Evolutionary conservation across 2,797 vertebrate genomes (phyloP).

Genomic region (Chanos chanos): DNA sequence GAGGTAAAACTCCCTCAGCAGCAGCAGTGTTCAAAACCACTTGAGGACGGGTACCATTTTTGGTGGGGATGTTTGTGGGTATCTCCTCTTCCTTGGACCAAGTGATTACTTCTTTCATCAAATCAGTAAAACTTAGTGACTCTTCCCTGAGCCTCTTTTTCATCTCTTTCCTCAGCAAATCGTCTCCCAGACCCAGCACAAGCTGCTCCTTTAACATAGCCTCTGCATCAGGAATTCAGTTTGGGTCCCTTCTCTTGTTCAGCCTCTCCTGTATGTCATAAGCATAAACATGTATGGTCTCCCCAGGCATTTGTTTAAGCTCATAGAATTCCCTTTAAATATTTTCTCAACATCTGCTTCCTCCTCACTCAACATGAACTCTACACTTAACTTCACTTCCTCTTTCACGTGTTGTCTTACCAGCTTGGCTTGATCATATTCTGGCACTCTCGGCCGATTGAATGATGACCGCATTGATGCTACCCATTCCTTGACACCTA

Average conservation of each 20-base stretch:
- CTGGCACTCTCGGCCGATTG: slow-evolving; percentile 12
- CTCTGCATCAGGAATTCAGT: slow-evolving; percentile 16
- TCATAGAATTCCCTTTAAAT: slow-evolving; percentile 29
- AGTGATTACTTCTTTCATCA: slow-evolving; percentile 26
- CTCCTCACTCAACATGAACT: slow-evolving; percentile 1
- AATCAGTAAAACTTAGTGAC: neutral
- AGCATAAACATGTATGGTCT: slow-evolving; percentile 11
- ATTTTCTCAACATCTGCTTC: too few relatives aligned
- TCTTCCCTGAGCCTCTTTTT: slow-evolving; percentile 6
- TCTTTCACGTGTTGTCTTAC: slow-evolving; percentile 13
- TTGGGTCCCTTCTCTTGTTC: neutral
- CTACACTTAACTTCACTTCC: slow-evolving; percentile 20
- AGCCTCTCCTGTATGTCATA: slow-evolving; percentile 26
- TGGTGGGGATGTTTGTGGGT: neutral
- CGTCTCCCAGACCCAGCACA: slow-evolving; percentile 13
- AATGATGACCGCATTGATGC: slow-evolving; percentile 12
- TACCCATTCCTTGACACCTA: slow-evolving; percentile 13
- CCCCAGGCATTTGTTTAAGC: slow-evolving; percentile 1
- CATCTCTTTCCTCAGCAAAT: slow-evolving; percentile 11
- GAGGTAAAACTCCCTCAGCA: neutral
- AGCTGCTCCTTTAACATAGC: slow-evolving; percentile 20
- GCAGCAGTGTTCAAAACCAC: neutral
- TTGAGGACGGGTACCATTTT: neutral
- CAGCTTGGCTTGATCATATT: neutral
- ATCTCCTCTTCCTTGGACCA: slow-evolving; percentile 34